phyloP scores from a whole-genome alignment of 2,888 invertebrate species.

The Drosophila yooni region DNA sequence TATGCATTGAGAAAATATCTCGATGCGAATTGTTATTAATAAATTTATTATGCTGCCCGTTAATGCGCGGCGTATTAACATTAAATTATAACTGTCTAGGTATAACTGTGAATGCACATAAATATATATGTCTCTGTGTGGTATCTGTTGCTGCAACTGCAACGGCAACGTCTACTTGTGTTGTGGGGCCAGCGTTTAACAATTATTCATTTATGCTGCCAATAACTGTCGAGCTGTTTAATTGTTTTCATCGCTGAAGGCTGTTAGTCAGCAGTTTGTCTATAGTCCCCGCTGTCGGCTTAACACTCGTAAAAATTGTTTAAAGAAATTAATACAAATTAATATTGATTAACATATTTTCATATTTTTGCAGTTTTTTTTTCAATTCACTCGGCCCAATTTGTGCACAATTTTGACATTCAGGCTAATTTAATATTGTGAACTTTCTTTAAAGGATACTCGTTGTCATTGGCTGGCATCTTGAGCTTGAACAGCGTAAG shows the following conservation, averaged over 20 bases:
- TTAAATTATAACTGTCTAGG: constrained; percentile 38
- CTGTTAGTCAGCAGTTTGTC: constrained; percentile 7
- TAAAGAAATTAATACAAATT: background rate
- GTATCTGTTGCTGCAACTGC: constrained; percentile 14
- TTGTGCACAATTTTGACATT: no score
- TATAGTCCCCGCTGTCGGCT: background rate
- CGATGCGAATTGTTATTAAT: constrained; percentile 47
- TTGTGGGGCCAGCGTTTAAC: constrained; percentile 13
- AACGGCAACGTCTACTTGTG: constrained; percentile 1
- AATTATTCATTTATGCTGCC: constrained; percentile 43
- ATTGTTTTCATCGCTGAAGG: constrained; percentile 38
- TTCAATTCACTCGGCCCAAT: background rate
- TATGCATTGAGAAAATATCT: constrained; percentile 19
- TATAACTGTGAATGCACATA: background rate
- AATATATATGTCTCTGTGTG: constrained; percentile 1
- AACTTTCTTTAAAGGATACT: background rate
- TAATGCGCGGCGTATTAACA: constrained; percentile 62
- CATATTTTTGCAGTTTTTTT: background rate
- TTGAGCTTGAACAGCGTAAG: constrained; percentile 34
- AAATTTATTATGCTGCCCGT: constrained; percentile 58
- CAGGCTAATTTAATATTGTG: background rate
- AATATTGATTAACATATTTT: background rate
- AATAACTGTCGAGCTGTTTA: constrained; percentile 37
- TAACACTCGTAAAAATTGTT: background rate
- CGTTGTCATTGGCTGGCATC: constrained; percentile 7